phyloP scores from a whole-genome alignment of 2,888 invertebrate genomes.

The Neelides folsomi region DNA sequence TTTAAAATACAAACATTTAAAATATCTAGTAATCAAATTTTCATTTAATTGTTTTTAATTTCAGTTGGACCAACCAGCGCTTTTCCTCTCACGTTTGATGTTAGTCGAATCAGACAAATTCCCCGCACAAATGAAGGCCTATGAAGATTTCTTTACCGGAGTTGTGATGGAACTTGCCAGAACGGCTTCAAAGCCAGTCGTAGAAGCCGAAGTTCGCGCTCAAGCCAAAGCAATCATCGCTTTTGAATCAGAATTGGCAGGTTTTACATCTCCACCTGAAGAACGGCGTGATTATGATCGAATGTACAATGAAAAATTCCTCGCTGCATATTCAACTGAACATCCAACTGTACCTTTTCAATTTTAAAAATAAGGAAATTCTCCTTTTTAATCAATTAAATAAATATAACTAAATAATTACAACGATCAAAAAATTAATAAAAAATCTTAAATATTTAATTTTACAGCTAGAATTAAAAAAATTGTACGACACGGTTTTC shows the following conservation, averaged over 20 bases:
- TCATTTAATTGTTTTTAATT: no score
- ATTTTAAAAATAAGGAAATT: no score
- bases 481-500: constrained; percentile 15
- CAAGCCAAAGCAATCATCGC: constrained; percentile 17
- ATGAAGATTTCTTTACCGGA: constrained; percentile 15
- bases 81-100: constrained; percentile 8
- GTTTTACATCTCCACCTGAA: constrained; percentile 20
- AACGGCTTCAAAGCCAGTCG: constrained; percentile 1
- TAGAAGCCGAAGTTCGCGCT: constrained; percentile 4
- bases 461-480: constrained; percentile 9
- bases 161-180: constrained; percentile 14
- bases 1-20: no score
- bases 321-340: no score
- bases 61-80: constrained; percentile 11
- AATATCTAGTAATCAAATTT: no score
- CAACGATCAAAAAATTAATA: no score
- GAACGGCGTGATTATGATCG: constrained; percentile 18
- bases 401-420: no score
- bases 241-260: constrained; percentile 23
- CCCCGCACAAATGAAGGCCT: constrained; percentile 13
- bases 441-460: neutral
- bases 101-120: constrained; percentile 4
- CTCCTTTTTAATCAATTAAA: no score
- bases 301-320: constrained; percentile 18
- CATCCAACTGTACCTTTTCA: no score